A percentile compares a stretch with the other conserved stretches of the same genome.
phyloP scores from a whole-genome alignment of 1,140 invertebrate genomes.

The Bombus turneri region DNA sequence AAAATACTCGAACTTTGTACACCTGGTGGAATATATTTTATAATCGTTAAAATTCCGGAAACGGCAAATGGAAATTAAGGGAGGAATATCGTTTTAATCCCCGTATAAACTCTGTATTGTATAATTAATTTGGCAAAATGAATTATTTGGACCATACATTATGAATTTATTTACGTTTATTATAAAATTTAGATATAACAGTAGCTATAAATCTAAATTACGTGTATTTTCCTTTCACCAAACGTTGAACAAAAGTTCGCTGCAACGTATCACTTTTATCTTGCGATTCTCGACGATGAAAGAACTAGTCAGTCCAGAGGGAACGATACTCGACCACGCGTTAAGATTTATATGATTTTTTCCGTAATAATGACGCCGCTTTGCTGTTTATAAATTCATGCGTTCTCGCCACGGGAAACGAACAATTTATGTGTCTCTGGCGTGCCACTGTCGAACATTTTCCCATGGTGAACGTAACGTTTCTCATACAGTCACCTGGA shows the following conservation, averaged over 20 bases:
- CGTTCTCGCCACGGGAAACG: constrained; percentile 15
- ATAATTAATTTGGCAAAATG: not conserved
- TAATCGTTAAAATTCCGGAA: too few species aligned
- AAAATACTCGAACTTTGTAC: too few species aligned
- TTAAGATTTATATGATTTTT: constrained; percentile 32
- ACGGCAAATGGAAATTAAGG: too few species aligned
- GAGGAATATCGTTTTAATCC: not conserved
- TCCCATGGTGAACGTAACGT: constrained; percentile 30
- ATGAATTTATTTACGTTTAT: not conserved
- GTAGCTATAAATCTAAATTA: not conserved
- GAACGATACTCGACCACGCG: not conserved
- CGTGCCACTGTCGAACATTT: constrained; percentile 40
- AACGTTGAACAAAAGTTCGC: not conserved
- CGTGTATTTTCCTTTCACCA: too few species aligned
- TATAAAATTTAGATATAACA: not conserved
- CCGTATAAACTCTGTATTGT: not conserved
- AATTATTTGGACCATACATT: not conserved
- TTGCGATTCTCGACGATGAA: not conserved
- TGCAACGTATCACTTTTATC: too few species aligned
- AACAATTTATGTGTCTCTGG: constrained; percentile 44
- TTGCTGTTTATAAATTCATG: constrained; percentile 31
- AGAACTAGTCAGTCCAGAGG: not conserved
- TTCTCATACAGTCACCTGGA: not conserved
- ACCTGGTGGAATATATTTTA: too few species aligned
- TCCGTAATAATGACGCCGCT: constrained; percentile 33